Base-by-base conservation (phyloP, 1,140 invertebrate genomes). In the Drosophila truncata region DNA sequence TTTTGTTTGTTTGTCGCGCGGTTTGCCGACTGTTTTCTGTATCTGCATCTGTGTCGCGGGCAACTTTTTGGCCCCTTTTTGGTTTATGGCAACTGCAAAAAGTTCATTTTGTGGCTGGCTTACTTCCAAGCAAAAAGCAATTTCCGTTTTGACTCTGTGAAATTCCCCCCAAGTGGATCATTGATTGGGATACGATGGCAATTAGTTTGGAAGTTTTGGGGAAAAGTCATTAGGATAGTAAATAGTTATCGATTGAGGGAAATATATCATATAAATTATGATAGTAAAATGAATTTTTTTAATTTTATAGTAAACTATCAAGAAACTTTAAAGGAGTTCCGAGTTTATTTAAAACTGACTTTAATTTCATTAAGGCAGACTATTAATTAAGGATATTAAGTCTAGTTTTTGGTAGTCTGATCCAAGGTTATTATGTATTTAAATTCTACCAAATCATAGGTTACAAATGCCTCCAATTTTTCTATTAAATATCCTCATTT, bases 1-100 rank as follows among this genome's bases (percentile, higher is more conserved):
- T 66, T 78, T 82, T 82, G 79, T 71, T 66, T 74, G 59, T 58
- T 67, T 75, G 54, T 52, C 25, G 37, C 52, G 61, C 52, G 77
- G 65, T 77, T 70, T 80, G 64, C 57, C 63, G 42, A 87, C 63
- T 71, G 20, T 25, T 73, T 64, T 71, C 52, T 72, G 64, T 57
- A 47, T 57, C 50, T 44, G 57, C 72, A 84, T 76, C 65, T 67
- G 81, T 61, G 77, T 16, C 67, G 44, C 44, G 11, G 29, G 25
- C 11, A 78, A 78, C 41, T 78, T 78, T 70, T 63, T 65, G 41
- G 67, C 29, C 47, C 41, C 39, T 42, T 62, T 59, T 27, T 65
- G 65, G 33, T 70, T 78, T 63, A 71, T 62, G 64, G 52, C 42
- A 39, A 35, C 16, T 8, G 57, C 50, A 71, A 79, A 78, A 79